Evolutionary conservation across 2,888 invertebrate species (phyloP).

Genomic region (Brachypterus glaber): DNA sequence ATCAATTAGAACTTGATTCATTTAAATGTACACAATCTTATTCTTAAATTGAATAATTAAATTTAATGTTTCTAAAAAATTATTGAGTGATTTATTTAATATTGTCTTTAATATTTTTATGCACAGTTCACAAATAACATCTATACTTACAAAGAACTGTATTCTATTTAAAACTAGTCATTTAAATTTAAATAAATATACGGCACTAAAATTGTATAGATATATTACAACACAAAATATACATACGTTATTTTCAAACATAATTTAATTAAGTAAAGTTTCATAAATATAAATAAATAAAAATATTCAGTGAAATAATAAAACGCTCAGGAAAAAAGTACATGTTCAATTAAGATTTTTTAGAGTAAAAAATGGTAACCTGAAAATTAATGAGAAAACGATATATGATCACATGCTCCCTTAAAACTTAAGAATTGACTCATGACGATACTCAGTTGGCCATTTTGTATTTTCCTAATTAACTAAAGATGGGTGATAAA

Average conservation of each 20-base stretch:
- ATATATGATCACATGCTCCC: slow-evolving; percentile 1
- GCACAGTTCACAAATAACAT: slow-evolving; percentile 2
- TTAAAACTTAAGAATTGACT: not conserved
- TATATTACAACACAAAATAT: slow-evolving; percentile 1
- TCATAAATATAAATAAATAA: slow-evolving; percentile 4
- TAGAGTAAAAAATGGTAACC: too few species aligned
- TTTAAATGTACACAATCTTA: too few species aligned
- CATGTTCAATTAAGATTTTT: not conserved
- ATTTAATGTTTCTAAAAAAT: too few species aligned
- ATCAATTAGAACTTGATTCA: too few species aligned
- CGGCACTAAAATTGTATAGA: slow-evolving; percentile 3
- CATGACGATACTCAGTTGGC: not conserved
- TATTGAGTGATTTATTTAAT: too few species aligned
- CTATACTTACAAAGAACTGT: slow-evolving; percentile 2
- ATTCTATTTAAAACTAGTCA: slow-evolving; percentile 1
- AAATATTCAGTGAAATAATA: slow-evolving; percentile 1
- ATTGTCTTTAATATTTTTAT: too few species aligned
- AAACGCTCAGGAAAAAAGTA: not conserved
- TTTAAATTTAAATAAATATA: slow-evolving; percentile 1
- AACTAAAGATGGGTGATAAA: too few species aligned
- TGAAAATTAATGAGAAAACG: too few species aligned
- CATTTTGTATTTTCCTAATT: not conserved
- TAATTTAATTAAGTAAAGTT: slow-evolving; percentile 3
- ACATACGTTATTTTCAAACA: slow-evolving; percentile 1
- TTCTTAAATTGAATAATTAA: too few species aligned